A percentile compares a stretch with the other conserved stretches of the same genome.
These are phyloP conservation scores for Amblyopsis rosae DNA, from an alignment of 2,113 vertebrate genomes.

Conservation along the genomic window DNA sequence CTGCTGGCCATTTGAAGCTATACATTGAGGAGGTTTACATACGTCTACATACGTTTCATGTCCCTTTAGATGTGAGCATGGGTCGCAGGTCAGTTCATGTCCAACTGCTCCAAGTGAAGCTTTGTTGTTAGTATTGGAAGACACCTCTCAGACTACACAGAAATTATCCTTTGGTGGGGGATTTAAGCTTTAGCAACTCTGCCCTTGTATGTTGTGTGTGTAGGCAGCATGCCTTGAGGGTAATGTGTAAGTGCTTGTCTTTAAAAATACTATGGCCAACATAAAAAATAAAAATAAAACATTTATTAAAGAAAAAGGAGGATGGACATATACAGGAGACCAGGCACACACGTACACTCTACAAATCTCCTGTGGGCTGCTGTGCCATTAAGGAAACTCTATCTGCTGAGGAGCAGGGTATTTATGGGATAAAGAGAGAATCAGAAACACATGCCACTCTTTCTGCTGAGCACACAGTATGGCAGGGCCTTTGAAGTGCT, in stretches of 20 bases:
- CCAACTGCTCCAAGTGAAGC: no score
- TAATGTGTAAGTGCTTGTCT: constrained; percentile 4
- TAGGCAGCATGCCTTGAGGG: neutral
- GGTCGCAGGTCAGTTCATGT: neutral
- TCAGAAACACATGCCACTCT: constrained; percentile 64
- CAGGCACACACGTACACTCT: constrained; percentile 14
- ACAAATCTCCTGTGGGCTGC: constrained; percentile 28
- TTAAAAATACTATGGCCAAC: constrained; percentile 16
- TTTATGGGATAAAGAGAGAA: constrained; percentile 61
- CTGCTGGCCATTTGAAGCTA: neutral
- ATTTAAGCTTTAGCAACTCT: constrained; percentile 7
- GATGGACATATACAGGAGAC: constrained; percentile 19
- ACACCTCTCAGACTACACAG: constrained; percentile 1
- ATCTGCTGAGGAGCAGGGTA: constrained; percentile 42
- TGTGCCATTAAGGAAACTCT: constrained; percentile 43
- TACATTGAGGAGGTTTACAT: no score
- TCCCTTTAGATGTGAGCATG: no score
- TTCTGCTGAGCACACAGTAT: constrained; percentile 60
- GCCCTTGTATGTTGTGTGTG: constrained; percentile 7
- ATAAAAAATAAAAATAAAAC: neutral
- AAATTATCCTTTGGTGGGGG: constrained; percentile 26
- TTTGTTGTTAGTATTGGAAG: constrained; percentile 1
- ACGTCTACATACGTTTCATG: no score
- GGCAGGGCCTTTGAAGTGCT: constrained; percentile 47
- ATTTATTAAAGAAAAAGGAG: constrained; percentile 18